phyloP scores from a whole-genome alignment of 2,113 vertebrate genomes.

The Mormyrus lacerda region DNA sequence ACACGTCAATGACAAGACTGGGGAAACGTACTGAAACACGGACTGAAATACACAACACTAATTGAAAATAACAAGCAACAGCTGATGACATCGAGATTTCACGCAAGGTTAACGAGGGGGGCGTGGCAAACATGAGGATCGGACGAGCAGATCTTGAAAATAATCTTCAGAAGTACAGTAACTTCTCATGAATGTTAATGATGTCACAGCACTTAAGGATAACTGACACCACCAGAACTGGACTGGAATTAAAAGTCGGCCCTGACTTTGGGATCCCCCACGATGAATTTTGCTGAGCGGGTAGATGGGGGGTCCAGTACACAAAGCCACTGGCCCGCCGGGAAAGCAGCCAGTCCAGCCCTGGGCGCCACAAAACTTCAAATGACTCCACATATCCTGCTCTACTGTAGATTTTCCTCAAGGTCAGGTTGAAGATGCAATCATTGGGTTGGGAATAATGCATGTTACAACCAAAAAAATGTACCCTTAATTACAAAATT shows the following conservation, averaged over 20 bases:
- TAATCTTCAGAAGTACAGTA: background rate
- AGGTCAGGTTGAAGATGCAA: background rate
- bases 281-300: background rate
- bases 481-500: background rate
- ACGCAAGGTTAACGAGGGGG: too few species aligned
- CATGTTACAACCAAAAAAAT: background rate
- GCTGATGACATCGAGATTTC: too few species aligned
- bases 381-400: background rate
- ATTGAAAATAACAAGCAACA: too few species aligned
- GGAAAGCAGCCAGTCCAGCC: background rate
- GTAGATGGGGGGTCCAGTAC: background rate
- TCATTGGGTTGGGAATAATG: background rate
- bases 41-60: too few species aligned
- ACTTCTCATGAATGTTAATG: background rate
- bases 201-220: background rate
- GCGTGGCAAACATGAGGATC: too few species aligned
- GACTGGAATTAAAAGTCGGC: background rate
- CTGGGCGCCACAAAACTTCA: background rate
- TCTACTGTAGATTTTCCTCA: background rate
- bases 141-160: too few species aligned
- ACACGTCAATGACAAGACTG: too few species aligned
- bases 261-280: background rate
- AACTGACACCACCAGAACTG: background rate
- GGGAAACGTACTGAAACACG: too few species aligned
- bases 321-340: background rate